Evolutionary conservation across 2,113 vertebrate genomes (phyloP), one percentile per base, ranked within the genome.

Genomic region (Tachycineta bicolor): DNA sequence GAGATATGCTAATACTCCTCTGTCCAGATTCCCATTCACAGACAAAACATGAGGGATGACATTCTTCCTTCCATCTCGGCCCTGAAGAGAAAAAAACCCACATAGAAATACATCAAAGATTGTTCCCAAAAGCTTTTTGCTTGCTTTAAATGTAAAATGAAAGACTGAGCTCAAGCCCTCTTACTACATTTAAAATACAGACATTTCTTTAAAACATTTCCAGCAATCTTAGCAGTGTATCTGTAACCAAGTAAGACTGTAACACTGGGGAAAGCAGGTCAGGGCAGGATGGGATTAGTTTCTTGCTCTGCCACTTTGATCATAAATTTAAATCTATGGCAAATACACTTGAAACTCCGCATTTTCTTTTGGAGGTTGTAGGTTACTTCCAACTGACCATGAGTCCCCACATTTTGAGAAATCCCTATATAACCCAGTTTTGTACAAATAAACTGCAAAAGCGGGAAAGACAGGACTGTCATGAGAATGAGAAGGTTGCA

Each of bases 21-120:
- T 97, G 93, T 99, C 99, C 89, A 99, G 93, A 93, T 99, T 98
- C 24, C 98, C 98, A 25, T 70, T 98, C 58, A 99, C 13, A 68
- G 98, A 98, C 52, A 99, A 86, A 23, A 99, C 97, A 33, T 98
- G 98, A 96, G 99, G 99, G 78, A 99, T 70, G 26, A 98, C 96
- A 17, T 93, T 97, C 97, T 97, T 99, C 77, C 97, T 98, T 60
- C 98, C 98, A 77, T 99, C 99, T 97, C 97, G 98, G 85, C 98
- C 98, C 99, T 99, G 96, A 73, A 75, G 29, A 96, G 47, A 69
- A 94, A 62, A 62, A 80, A 79, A 33, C 2, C 10, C 64, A 55
- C 6, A 5, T 1, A 73, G 33, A 8, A 24, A 67, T 47, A 63
- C 28, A 71, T 90, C 34, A 89, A 70, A 77, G 10, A 33, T 5